These are phyloP conservation scores for Astreopora myriophthalma DNA, from an alignment of 64 coral and sea anemone species.

Conservation along the genomic window DNA sequence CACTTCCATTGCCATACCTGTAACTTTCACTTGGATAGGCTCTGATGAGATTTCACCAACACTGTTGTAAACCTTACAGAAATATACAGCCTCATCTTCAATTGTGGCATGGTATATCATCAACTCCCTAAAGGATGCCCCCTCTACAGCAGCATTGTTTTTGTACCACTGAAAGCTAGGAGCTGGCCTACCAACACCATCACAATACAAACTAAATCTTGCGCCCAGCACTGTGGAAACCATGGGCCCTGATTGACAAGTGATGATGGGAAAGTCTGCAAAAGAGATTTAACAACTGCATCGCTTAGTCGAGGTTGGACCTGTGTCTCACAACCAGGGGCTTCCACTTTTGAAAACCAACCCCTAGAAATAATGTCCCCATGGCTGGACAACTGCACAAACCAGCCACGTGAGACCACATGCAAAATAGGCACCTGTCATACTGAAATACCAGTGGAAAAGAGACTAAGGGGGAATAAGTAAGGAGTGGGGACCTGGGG, in stretches of 20 bases:
- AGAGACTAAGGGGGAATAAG: too few species aligned
- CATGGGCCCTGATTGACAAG: conserved; percentile 50
- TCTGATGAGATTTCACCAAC: conserved; percentile 47
- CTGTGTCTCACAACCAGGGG: background rate
- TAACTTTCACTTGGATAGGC: conserved; percentile 26
- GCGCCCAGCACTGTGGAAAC: conserved; percentile 27
- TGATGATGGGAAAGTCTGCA: conserved; percentile 66
- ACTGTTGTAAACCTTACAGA: conserved; percentile 68
- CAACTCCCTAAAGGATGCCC: conserved; percentile 51
- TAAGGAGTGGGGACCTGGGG: too few species aligned
- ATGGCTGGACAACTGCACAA: too few species aligned
- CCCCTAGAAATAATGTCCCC: too few species aligned
- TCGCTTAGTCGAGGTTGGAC: background rate
- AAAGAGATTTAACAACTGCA: background rate
- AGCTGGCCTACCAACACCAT: conserved; percentile 85
- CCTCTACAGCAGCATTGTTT: conserved; percentile 50
- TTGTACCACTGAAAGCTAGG: conserved; percentile 90
- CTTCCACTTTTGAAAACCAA: too few species aligned
- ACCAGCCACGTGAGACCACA: too few species aligned
- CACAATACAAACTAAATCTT: conserved; percentile 81
- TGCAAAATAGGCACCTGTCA: too few species aligned
- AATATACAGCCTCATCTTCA: conserved; percentile 79
- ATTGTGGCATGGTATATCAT: conserved; percentile 38
- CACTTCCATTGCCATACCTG: too few species aligned
- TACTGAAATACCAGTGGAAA: too few species aligned